A percentile compares a stretch with the other conserved stretches of the same genome.
Conservation (phyloP, 1,140 invertebrate genomes). For the Lerema accius region DNA sequence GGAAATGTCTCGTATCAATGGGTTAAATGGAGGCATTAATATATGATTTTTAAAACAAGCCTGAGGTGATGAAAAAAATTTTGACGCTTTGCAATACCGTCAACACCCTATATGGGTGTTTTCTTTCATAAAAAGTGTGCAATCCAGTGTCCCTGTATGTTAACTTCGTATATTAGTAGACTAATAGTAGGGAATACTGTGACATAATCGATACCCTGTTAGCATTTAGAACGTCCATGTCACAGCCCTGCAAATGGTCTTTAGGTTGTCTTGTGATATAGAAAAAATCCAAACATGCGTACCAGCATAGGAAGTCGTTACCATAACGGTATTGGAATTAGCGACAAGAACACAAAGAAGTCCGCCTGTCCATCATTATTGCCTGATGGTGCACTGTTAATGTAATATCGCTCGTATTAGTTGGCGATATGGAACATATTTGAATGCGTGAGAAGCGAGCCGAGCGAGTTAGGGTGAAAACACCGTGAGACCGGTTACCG, state of each 20-base stretch:
- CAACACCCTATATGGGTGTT: no score
- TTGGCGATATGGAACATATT: slow-evolving; percentile 36
- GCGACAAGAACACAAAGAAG: slow-evolving; percentile 59
- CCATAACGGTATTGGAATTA: slow-evolving; percentile 74
- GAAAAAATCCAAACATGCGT: slow-evolving; percentile 26
- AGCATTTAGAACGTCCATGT: no score
- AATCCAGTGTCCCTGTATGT: no score
- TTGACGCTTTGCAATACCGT: no score
- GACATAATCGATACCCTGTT: no score
- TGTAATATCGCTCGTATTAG: slow-evolving; percentile 26
- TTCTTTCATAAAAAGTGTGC: no score
- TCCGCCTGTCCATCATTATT: slow-evolving; percentile 59
- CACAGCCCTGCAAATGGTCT: not conserved
- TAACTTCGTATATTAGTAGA: no score
- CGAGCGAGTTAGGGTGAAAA: slow-evolving; percentile 25
- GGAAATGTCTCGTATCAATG: not conserved
- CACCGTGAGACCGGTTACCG: slow-evolving; percentile 19
- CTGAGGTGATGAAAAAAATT: no score
- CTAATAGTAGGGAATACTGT: no score
- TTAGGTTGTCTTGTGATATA: not conserved
- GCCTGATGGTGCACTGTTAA: slow-evolving; percentile 19
- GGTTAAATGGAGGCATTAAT: not conserved
- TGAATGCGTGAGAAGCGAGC: slow-evolving; percentile 20
- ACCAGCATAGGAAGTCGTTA: slow-evolving; percentile 67
- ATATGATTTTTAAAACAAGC: no score